phyloP scores from a whole-genome alignment of 2,113 vertebrate species.

The Myxocyprinus asiaticus region DNA sequence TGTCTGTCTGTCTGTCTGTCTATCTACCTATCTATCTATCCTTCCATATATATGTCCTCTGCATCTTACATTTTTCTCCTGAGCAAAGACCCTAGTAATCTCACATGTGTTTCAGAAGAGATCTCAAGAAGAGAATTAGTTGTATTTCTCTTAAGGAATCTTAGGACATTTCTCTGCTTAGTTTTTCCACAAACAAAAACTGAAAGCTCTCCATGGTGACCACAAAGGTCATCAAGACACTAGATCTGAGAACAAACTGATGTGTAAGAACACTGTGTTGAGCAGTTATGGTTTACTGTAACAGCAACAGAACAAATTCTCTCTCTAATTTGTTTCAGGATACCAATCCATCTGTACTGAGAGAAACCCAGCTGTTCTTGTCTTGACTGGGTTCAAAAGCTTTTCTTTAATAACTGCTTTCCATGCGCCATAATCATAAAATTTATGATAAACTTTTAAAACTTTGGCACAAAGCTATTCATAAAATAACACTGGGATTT shows the following conservation, averaged over 20 bases:
- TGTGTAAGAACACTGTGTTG: not conserved
- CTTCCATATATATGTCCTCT: too few species aligned
- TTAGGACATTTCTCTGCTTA: too few species aligned
- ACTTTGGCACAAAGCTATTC: not conserved
- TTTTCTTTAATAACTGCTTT: constrained; percentile 62
- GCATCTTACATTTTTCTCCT: too few species aligned
- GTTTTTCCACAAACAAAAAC: too few species aligned
- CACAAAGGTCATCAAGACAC: constrained; percentile 6
- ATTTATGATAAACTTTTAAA: constrained; percentile 59
- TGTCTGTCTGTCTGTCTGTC: too few species aligned
- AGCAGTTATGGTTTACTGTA: constrained; percentile 5
- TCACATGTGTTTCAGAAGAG: too few species aligned
- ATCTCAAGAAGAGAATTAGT: too few species aligned
- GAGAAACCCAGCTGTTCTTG: constrained; percentile 61
- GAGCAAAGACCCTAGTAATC: too few species aligned
- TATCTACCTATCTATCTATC: too few species aligned
- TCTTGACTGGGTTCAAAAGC: constrained; percentile 63
- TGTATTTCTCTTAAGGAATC: too few species aligned
- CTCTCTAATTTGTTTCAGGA: constrained; percentile 23
- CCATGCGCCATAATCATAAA: constrained; percentile 54
- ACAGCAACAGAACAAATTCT: not conserved
- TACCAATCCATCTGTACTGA: constrained; percentile 44
- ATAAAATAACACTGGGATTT: not conserved
- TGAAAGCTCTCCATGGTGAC: not conserved
- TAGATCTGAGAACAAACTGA: not conserved